A percentile compares a stretch with the other conserved stretches of the same genome.
Conservation (phyloP, 2,113 vertebrate species). For the Coptodon bakossiorum region DNA sequence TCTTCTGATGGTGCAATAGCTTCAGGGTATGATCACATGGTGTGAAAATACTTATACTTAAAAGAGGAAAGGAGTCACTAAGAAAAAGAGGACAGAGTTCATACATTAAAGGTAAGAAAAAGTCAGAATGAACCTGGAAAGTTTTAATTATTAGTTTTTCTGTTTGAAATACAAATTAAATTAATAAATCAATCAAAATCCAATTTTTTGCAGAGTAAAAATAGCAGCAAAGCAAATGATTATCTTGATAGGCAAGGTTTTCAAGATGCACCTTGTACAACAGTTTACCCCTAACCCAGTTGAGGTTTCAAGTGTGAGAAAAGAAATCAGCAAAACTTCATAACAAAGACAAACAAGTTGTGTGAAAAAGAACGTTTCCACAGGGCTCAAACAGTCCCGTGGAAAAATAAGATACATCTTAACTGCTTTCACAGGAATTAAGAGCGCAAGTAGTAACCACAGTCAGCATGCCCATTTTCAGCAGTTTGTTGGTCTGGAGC, state of each 20-base stretch:
- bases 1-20: not conserved
- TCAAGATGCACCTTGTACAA: not conserved
- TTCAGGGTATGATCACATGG: slow-evolving; percentile 22
- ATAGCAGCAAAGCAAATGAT: not conserved
- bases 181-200: not conserved
- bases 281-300: not conserved
- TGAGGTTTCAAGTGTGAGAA: not conserved
- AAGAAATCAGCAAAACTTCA: not conserved
- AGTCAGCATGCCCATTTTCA: not conserved
- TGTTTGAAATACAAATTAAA: not conserved
- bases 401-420: not conserved
- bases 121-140: not conserved
- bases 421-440: not conserved
- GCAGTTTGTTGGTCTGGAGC: not conserved
- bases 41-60: not conserved
- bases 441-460: not conserved
- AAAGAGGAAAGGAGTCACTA: not conserved
- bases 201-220: not conserved
- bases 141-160: not conserved
- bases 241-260: not conserved
- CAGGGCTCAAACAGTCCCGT: not conserved
- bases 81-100: not conserved
- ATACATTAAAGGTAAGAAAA: not conserved
- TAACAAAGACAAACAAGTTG: not conserved
- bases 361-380: not conserved